A percentile compares a stretch with the other conserved stretches of the same genome.
Conservation (phyloP, 2,113 vertebrate species). For the Pitta sordida region DNA sequence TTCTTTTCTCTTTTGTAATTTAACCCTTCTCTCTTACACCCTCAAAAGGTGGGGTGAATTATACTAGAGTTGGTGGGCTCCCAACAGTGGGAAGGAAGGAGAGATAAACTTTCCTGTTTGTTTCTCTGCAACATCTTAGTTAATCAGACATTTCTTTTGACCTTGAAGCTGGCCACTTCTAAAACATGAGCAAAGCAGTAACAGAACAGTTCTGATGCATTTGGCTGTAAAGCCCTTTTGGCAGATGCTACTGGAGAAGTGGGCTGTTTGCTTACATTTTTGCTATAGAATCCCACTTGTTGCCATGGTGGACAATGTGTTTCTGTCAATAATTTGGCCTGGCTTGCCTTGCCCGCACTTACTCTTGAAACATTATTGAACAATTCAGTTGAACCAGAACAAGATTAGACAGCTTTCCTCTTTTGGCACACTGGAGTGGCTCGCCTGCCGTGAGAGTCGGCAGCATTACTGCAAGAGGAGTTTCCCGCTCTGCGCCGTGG, state of each 20-base stretch:
- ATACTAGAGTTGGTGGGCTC: not conserved
- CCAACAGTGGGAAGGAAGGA: not conserved
- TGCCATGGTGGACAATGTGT: constrained; percentile 76
- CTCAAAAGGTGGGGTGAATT: not conserved
- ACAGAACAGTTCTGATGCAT: constrained; percentile 44
- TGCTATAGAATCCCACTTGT: constrained; percentile 74
- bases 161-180: not conserved
- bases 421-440: constrained; percentile 67
- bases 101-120: not conserved
- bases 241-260: constrained; percentile 65
- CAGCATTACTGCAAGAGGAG: constrained; percentile 48
- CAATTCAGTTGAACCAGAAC: constrained; percentile 62
- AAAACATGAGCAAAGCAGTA: constrained; percentile 25
- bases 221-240: constrained; percentile 68
- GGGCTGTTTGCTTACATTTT: constrained; percentile 78
- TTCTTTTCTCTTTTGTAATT: not conserved
- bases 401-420: constrained; percentile 70
- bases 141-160: constrained; percentile 44
- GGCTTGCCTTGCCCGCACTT: constrained; percentile 60
- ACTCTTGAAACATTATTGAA: constrained; percentile 74
- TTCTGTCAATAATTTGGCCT: constrained; percentile 82
- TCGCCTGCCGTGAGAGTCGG: constrained; percentile 51
- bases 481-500: not conserved
- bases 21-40: not conserved
- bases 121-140: not conserved